Conservation (phyloP, 2,113 vertebrate genomes). For the Nycticebus coucang region DNA sequence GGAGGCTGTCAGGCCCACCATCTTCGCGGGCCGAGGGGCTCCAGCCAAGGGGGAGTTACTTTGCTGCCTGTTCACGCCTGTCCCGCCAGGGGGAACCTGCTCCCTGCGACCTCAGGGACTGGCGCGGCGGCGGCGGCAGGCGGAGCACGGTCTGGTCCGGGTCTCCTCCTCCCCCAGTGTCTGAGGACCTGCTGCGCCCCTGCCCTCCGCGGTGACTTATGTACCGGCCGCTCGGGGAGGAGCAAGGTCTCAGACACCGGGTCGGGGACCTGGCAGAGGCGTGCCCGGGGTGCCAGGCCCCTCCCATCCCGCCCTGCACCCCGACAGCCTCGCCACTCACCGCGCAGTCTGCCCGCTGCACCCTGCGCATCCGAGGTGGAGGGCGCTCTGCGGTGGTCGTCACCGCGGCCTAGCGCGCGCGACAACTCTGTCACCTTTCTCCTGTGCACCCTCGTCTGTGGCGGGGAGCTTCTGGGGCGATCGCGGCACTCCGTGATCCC, state of each 20-base stretch:
- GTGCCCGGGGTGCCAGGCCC: not conserved
- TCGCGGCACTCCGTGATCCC: not conserved
- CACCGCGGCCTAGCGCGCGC: accelerated
- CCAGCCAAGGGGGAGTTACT: accelerated
- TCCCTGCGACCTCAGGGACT: not conserved
- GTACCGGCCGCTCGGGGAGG: not conserved
- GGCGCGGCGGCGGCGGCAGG: too few species aligned
- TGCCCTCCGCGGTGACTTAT: not conserved
- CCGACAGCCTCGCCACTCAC: accelerated
- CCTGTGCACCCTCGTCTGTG: accelerated
- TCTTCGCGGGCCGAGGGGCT: conserved; percentile 63
- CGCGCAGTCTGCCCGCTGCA: not conserved
- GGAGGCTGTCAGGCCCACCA: conserved; percentile 88
- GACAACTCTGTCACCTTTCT: not conserved
- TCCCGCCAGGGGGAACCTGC: accelerated
- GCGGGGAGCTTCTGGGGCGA: too few species aligned
- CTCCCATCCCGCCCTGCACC: not conserved
- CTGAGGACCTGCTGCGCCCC: not conserved
- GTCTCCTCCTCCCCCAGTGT: too few species aligned
- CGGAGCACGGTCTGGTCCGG: not conserved
- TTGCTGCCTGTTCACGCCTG: not conserved
- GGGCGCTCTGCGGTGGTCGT: not conserved
- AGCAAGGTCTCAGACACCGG: not conserved
- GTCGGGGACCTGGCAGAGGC: not conserved
- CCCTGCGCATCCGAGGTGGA: not conserved